Evolutionary conservation across 2,888 invertebrate species (phyloP).

Genomic region (Tigriopus californicus): DNA sequence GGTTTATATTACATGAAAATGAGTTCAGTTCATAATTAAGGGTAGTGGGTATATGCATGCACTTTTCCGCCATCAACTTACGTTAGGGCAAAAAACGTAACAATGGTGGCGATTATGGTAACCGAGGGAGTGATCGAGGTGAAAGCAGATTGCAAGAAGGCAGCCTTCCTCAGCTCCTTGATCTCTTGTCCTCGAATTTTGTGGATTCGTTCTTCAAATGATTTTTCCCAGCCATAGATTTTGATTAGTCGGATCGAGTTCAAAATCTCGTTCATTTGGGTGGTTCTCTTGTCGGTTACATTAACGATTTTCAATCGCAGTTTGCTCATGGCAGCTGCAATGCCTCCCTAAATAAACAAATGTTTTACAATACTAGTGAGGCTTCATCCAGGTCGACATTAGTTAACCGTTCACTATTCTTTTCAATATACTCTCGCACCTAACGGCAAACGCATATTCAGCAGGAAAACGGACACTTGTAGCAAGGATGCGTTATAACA

Average conservation of each 20-base stretch:
- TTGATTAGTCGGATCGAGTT: conserved; percentile 35
- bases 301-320: conserved; percentile 24
- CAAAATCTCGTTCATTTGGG: conserved; percentile 35
- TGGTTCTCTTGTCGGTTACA: conserved; percentile 26
- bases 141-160: conserved; percentile 29
- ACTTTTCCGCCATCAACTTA: too few species aligned
- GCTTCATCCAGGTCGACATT: too few species aligned
- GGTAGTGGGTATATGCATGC: too few species aligned
- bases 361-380: too few species aligned
- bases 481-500: too few species aligned
- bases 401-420: too few species aligned
- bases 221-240: conserved; percentile 37
- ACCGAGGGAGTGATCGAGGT: conserved; percentile 28
- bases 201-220: conserved; percentile 25
- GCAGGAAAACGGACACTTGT: too few species aligned
- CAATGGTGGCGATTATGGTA: conserved; percentile 27
- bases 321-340: conserved; percentile 24
- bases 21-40: too few species aligned
- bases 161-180: conserved; percentile 26
- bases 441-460: too few species aligned
- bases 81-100: conserved; percentile 26
- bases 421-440: too few species aligned
- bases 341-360: conserved; percentile 21
- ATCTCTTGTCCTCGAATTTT: conserved; percentile 26
- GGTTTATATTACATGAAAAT: background rate